Percentiles rank a stretch among this genome's conserved stretches.
phyloP scores from a whole-genome alignment of 1,140 invertebrate genomes.

The Neocloeon triangulifer region DNA sequence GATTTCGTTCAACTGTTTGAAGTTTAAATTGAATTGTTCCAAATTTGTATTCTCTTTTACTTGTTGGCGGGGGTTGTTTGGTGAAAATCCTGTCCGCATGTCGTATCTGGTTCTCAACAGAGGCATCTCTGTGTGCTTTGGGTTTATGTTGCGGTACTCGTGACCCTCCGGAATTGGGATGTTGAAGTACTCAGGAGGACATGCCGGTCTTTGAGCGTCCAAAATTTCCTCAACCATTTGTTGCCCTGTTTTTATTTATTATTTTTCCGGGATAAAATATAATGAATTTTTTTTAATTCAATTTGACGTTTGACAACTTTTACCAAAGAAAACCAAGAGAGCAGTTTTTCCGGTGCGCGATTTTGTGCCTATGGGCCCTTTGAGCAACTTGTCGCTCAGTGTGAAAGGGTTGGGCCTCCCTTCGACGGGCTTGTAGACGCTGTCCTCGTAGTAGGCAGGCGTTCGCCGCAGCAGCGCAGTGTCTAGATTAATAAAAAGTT shows the following conservation, averaged over 20 bases:
- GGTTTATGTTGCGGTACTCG: constrained; percentile 11
- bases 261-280: not conserved
- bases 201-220: constrained; percentile 29
- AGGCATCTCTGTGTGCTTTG: constrained; percentile 18
- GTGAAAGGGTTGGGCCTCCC: constrained; percentile 27
- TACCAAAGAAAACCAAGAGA: constrained; percentile 44
- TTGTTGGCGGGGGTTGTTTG: constrained; percentile 28
- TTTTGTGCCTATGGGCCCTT: constrained; percentile 18
- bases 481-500: no score
- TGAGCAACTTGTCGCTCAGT: constrained; percentile 27
- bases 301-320: no score
- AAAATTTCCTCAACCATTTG: constrained; percentile 39
- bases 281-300: no score
- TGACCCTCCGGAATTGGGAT: constrained; percentile 24
- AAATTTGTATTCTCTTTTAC: constrained; percentile 3
- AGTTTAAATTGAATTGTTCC: constrained; percentile 3
- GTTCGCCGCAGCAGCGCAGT: constrained; percentile 28
- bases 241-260: constrained; percentile 24
- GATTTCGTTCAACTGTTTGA: constrained; percentile 30
- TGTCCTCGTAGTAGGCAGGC: constrained; percentile 35
- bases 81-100: constrained; percentile 21
- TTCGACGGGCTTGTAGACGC: constrained; percentile 26
- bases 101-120: constrained; percentile 24
- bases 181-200: constrained; percentile 32
- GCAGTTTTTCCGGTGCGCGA: constrained; percentile 34